Evolutionary conservation across 2,113 vertebrate genomes (phyloP), one percentile per base, ranked within the genome.

Genomic region (Pseudorectes ferrugineus): DNA sequence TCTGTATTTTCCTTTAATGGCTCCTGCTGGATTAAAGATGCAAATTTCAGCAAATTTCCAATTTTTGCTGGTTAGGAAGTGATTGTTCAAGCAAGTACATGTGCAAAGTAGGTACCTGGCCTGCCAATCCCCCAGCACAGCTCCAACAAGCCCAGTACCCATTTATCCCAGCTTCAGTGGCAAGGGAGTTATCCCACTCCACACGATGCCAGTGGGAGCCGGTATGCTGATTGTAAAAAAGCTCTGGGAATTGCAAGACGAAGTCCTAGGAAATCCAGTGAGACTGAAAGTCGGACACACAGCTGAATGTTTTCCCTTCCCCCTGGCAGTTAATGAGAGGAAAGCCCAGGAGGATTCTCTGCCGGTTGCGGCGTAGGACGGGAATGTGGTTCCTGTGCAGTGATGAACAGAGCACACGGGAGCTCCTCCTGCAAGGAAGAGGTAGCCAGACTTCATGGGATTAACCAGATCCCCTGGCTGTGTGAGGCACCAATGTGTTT

Each of bases 281-380:
- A 51, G 79, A 84, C n/a, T 67, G 68, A 7, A 72, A 85, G 57
- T 5, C 17, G 48, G 76, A 54, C 46, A 58, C 57, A 25, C 8
- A 61, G 45, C 26, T 72, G 58, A 62, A 73, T 5, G 2, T 45
- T 93, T 86, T 52, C 66, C 15, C 36, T 61, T 48, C 86, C 35
- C 25, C 48, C 40, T 57, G 80, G 40, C 65, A 91, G n/a, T 43
- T 66, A 74, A 28, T 33, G 40, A 59, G 61, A 75, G 36, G 36
- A 77, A 92, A 95, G 20, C 65, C 58, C 82, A 11, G 33, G 46
- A 83, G 75, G 35, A 43, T 86, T n/a, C 67, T 42, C 48, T 57
- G 62, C 57, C 15, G 31, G 48, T 36, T 48, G 57, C 18, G 1
- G 14, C 0, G 0, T 26, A 17, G 51, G 62, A 75, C 5, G 5